Conservation (phyloP, 2,797 vertebrate genomes). For the Hippoglossus hippoglossus region DNA sequence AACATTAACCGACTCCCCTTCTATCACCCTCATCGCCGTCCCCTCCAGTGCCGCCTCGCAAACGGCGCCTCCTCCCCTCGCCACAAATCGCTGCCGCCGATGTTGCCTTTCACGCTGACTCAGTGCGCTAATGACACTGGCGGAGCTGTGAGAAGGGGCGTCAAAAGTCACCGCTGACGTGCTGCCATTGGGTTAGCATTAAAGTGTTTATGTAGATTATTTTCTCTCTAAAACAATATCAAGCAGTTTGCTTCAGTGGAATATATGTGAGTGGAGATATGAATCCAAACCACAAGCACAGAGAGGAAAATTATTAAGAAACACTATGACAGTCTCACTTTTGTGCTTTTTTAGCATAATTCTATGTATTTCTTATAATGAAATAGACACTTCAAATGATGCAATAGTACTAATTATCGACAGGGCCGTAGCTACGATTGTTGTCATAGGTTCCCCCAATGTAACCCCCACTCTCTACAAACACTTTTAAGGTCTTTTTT, state of each 20-base stretch:
- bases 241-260: slow-evolving; percentile 32
- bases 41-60: slow-evolving; percentile 40
- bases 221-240: slow-evolving; percentile 56
- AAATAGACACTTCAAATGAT: slow-evolving; percentile 12
- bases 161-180: slow-evolving; percentile 42
- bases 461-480: not conserved
- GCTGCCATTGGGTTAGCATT: slow-evolving; percentile 62
- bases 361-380: not conserved
- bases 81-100: slow-evolving; percentile 36
- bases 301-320: slow-evolving; percentile 50
- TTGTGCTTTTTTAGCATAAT: slow-evolving; percentile 1
- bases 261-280: not conserved
- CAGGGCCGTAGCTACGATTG: slow-evolving; percentile 1
- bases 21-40: too few relatives aligned
- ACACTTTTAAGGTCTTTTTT: not conserved
- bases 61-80: slow-evolving; percentile 40
- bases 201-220: slow-evolving; percentile 52
- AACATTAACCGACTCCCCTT: slow-evolving; percentile 11
- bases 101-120: slow-evolving; percentile 32
- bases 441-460: not conserved
- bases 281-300: slow-evolving; percentile 54
- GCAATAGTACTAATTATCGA: not conserved
- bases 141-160: slow-evolving; percentile 33
- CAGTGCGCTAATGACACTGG: slow-evolving; percentile 38
- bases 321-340: slow-evolving; percentile 47